Conservation (phyloP, 2,888 invertebrate species). For the Philaethria dido region DNA sequence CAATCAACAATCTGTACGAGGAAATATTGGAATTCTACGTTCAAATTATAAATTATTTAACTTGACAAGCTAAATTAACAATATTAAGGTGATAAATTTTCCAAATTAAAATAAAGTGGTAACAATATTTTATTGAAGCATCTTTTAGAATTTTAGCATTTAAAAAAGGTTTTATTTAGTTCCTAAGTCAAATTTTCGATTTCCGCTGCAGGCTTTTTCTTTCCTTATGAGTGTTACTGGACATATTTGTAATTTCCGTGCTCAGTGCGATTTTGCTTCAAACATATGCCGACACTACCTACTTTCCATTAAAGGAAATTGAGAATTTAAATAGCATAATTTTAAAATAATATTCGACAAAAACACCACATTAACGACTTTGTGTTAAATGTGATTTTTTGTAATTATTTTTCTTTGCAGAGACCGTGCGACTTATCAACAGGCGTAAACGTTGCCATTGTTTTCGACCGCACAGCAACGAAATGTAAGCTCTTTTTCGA, state of each 20-base stretch:
- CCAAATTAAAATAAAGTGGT: not conserved
- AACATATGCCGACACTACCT: conserved; percentile 53
- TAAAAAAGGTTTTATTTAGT: conserved; percentile 40
- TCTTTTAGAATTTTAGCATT: conserved; percentile 45
- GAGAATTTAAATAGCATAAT: conserved; percentile 66
- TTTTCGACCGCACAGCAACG: conserved; percentile 95
- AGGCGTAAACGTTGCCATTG: conserved; percentile 95
- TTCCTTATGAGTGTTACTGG: conserved; percentile 57
- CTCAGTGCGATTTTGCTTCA: conserved; percentile 57
- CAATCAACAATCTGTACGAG: no score
- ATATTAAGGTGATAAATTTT: not conserved
- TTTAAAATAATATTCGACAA: conserved; percentile 49
- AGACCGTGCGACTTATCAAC: conserved; percentile 97
- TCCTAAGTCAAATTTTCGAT: no score
- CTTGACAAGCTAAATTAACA: not conserved
- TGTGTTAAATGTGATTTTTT: conserved; percentile 13
- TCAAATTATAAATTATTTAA: not conserved
- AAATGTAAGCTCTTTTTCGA: conserved; percentile 98
- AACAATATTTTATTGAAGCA: conserved; percentile 1
- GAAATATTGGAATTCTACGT: no score
- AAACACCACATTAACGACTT: conserved; percentile 2
- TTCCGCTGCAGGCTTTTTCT: conserved; percentile 58
- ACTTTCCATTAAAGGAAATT: conserved; percentile 60
- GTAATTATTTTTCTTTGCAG: conserved; percentile 77
- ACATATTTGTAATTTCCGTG: conserved; percentile 73